phyloP scores from a whole-genome alignment of 2,113 vertebrate species.

The Semnopithecus entellus region DNA sequence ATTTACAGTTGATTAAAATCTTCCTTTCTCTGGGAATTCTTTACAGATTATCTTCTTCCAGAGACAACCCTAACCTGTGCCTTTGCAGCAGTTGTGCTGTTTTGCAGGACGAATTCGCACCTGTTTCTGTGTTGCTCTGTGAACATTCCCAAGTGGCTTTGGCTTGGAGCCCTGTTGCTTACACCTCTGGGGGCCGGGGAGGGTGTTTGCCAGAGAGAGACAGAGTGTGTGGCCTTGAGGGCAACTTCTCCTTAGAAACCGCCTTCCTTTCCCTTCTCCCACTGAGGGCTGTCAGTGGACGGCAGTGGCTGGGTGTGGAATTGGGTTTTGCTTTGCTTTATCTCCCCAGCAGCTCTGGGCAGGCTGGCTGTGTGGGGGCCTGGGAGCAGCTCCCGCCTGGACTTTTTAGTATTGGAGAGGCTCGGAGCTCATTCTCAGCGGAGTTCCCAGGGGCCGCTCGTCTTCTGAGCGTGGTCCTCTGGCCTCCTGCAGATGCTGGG shows the following conservation, averaged over 20 bases:
- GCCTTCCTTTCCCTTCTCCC: background rate
- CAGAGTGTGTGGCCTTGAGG: background rate
- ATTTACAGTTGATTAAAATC: too few species aligned
- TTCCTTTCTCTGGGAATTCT: background rate
- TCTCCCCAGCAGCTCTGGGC: background rate
- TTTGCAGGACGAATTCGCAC: rapidly evolving
- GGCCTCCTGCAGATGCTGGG: background rate
- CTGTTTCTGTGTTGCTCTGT: background rate
- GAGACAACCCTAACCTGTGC: rapidly evolving
- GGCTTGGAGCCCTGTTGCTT: background rate
- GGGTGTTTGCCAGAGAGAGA: background rate
- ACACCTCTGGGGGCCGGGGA: background rate
- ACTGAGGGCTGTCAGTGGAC: rapidly evolving
- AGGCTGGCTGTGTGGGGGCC: background rate
- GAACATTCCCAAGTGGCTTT: background rate
- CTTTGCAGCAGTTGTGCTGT: background rate
- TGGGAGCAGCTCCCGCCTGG: background rate
- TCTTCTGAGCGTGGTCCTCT: background rate
- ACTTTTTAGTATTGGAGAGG: background rate
- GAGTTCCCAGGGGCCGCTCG: background rate
- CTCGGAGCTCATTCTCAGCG: background rate
- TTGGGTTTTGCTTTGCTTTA: background rate
- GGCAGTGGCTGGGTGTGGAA: background rate
- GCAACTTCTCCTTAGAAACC: background rate
- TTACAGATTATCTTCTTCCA: background rate